Conservation (phyloP, 2,797 vertebrate genomes). For the Thamnophis elegans region DNA sequence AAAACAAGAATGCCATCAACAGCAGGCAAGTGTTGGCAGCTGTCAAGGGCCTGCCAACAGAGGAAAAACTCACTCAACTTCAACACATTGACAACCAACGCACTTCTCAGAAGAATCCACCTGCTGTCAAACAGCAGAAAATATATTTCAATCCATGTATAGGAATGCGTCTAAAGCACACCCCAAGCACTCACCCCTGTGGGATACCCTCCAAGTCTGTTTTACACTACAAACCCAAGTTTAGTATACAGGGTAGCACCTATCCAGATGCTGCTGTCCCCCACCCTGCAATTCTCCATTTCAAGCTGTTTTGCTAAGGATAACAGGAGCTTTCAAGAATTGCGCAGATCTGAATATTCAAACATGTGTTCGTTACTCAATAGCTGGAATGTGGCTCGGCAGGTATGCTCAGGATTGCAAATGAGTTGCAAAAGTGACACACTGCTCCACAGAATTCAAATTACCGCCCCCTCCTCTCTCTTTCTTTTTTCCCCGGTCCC, state of each 20-base stretch:
- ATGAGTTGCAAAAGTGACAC: background rate
- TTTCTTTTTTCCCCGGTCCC: background rate
- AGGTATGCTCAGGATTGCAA: background rate
- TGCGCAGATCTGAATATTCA: background rate
- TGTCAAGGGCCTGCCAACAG: background rate
- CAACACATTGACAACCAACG: background rate
- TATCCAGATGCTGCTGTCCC: background rate
- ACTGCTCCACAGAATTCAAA: background rate
- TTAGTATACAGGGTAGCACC: background rate
- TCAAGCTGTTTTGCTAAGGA: slow-evolving; percentile 11
- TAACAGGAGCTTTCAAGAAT: background rate
- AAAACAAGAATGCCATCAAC: background rate
- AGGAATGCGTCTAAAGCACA: no score
- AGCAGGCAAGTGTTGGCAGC: no score
- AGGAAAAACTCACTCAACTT: background rate
- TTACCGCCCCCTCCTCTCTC: background rate
- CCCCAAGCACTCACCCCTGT: background rate
- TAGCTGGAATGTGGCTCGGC: background rate
- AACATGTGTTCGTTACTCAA: background rate
- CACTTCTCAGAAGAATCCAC: background rate
- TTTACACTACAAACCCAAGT: background rate
- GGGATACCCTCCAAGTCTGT: background rate
- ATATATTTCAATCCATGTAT: background rate
- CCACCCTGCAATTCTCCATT: background rate
- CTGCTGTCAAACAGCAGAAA: background rate